Percentiles rank a stretch among this genome's conserved stretches.
These are phyloP conservation scores for Acropternis orthonyx DNA, from an alignment of 2,797 vertebrate species.

Conservation along the genomic window DNA sequence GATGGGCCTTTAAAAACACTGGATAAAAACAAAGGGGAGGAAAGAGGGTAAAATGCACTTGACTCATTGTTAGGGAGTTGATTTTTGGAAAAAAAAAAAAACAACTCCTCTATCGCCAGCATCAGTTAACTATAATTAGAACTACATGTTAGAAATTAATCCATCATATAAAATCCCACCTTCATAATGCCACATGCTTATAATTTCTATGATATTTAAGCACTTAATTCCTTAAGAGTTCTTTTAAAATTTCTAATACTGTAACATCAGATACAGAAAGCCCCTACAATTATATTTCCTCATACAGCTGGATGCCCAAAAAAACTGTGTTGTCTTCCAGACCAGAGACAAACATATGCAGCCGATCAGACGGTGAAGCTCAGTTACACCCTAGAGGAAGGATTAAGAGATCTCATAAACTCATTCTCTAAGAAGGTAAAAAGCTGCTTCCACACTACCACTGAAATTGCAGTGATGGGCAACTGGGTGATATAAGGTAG, in stretches of 20 bases:
- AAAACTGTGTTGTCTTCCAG: not conserved
- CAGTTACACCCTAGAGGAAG: not conserved
- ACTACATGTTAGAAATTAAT: not conserved
- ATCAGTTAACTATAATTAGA: not conserved
- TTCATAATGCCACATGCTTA: not conserved
- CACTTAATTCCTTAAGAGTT: not conserved
- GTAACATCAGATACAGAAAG: not conserved
- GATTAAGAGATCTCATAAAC: constrained; percentile 7
- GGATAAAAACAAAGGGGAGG: not conserved
- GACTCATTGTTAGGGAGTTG: not conserved
- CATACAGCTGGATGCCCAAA: not conserved
- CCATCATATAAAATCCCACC: not conserved
- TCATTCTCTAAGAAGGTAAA: not conserved
- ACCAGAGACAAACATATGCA: not conserved
- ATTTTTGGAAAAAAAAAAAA: not conserved
- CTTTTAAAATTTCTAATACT: not conserved
- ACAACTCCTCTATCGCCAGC: not conserved
- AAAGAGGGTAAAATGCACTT: not conserved
- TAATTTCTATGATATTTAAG: not conserved
- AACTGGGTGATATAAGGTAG: not conserved
- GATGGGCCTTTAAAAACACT: not conserved
- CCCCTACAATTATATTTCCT: not conserved
- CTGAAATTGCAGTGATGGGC: not conserved
- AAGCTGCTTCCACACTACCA: not conserved
- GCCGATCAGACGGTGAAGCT: not conserved